phyloP scores from a whole-genome alignment of 2,888 invertebrate species.

The Leptarthrus brevirostris region DNA sequence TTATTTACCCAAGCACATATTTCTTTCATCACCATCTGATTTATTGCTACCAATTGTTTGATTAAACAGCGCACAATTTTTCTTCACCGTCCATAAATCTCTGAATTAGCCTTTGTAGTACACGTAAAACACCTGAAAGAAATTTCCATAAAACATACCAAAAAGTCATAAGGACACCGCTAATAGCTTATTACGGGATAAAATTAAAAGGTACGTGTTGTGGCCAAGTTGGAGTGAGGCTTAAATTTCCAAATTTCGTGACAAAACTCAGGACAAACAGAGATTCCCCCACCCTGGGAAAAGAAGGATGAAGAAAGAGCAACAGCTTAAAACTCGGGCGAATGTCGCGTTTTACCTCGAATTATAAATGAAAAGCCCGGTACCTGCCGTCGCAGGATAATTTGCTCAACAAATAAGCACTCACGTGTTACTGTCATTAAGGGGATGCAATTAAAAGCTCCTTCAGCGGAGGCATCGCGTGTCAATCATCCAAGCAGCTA shows the following conservation, averaged over 20 bases:
- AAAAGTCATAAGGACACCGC: conserved; percentile 30
- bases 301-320: neutral
- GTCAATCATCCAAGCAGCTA: conserved; percentile 50
- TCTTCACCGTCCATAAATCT: no score
- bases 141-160: conserved; percentile 18
- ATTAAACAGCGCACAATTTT: no score
- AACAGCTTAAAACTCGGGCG: conserved; percentile 24
- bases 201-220: conserved; percentile 14
- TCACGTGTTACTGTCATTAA: conserved; percentile 51
- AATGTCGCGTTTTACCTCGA: neutral
- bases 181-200: conserved; percentile 34
- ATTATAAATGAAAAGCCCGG: conserved; percentile 29
- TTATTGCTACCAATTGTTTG: no score
- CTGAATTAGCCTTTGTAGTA: neutral
- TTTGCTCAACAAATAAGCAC: conserved; percentile 46
- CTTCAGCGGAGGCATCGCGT: conserved; percentile 48
- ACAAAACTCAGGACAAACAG: neutral
- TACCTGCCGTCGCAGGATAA: conserved; percentile 4
- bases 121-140: neutral
- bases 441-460: conserved; percentile 50
- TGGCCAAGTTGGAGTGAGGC: neutral
- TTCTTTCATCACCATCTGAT: no score
- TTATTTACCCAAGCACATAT: no score
- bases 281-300: neutral
- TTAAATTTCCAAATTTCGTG: neutral